Evolutionary conservation across 1,140 invertebrate species (phyloP), one percentile per base, ranked within the genome.

Genomic region (Dendrolimus kikuchii): DNA sequence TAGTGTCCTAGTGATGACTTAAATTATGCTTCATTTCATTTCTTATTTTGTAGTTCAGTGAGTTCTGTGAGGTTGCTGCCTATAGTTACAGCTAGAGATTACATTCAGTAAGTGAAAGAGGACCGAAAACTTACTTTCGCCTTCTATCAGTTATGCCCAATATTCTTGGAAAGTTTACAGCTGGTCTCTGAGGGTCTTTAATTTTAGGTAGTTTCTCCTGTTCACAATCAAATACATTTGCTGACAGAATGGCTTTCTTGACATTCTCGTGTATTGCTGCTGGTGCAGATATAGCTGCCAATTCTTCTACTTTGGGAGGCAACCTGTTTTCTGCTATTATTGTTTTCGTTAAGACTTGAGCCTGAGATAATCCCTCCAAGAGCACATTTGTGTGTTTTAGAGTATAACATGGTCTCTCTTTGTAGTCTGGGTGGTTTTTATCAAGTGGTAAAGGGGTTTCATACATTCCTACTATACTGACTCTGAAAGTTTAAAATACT

Each of bases 201-300:
- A 89, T 83, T 83, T 91, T 93, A 6, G 94, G 93, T 46, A 97
- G 76, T 70, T 92, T 92, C 55, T 92, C 87, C 77, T 95, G 93
- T 68, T 93, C 88, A 40, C 93, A 90, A 87, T 96, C 95, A 88
- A 93, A 95, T 47, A 95, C 79, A 72, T 92, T 91, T 2, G 94
- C 91, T 52, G 90, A 90, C 57, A 91, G 77, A 51, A 96, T 91
- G 7, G 90, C 89, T 68, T 89, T 88, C 57, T 89, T 89, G 0
- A 92, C 81, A 60, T 79, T 84, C 46, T 87, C 79, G 66, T 92
- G 88, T n/a, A 91, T 59, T 38, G 86, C 66, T 58, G 82, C 86
- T 2, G 84, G 78, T 6, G 89, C 73, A 53, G 88, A 64, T 50
- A 89, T 67, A 58, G 85, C 63, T 38, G 85, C 62, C 3, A 89